These are phyloP conservation scores for Schizopygopsis malacanthus DNA, from an alignment of 2,797 vertebrate genomes.

Conservation along the genomic window DNA sequence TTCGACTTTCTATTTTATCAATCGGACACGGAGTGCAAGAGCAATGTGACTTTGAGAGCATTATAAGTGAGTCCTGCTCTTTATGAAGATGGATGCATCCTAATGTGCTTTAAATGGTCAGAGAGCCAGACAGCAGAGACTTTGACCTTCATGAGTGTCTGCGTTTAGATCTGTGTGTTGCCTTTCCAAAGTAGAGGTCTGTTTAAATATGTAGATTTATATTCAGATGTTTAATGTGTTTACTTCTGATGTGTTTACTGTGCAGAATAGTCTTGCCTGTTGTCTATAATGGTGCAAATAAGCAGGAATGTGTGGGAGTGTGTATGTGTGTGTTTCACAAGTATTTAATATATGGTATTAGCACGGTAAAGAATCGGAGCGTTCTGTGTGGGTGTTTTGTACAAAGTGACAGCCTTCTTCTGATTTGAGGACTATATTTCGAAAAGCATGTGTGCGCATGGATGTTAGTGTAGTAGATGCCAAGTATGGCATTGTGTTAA, in stretches of 20 bases:
- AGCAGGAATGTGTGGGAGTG: constrained; percentile 2
- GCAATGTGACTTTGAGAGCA: constrained; percentile 31
- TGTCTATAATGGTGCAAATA: background rate
- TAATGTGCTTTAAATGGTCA: background rate
- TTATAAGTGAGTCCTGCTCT: constrained; percentile 9
- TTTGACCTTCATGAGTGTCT: constrained; percentile 10
- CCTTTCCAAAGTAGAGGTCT: background rate
- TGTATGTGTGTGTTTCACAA: constrained; percentile 2
- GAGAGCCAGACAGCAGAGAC: constrained; percentile 12
- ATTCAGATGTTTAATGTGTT: background rate
- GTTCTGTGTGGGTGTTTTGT: constrained; percentile 27
- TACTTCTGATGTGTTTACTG: background rate
- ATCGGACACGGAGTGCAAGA: background rate
- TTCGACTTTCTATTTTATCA: constrained; percentile 4
- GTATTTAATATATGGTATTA: constrained; percentile 22
- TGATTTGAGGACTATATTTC: background rate
- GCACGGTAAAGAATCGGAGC: constrained; percentile 22
- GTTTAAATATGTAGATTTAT: constrained; percentile 6
- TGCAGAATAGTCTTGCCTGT: background rate
- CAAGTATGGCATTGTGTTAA: background rate
- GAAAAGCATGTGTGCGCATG: background rate
- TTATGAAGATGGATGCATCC: constrained; percentile 35
- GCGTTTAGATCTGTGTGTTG: too few species aligned
- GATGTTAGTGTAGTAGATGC: background rate
- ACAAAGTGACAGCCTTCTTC: background rate